Evolutionary conservation across 2,888 invertebrate genomes (phyloP).

Genomic region (Belgica antarctica): DNA sequence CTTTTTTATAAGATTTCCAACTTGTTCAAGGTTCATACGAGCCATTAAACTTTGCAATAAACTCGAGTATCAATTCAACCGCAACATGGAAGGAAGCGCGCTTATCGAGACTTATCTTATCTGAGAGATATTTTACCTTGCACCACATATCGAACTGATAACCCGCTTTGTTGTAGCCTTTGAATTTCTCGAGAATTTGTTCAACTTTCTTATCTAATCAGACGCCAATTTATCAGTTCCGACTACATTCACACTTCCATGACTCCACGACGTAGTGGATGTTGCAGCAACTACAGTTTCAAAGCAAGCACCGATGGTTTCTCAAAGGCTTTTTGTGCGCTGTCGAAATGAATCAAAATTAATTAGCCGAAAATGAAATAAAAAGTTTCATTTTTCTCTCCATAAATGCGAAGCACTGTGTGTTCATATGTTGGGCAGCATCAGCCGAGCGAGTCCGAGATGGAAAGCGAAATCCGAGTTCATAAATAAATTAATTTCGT

Average conservation of each 20-base stretch:
- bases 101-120: too few relatives aligned
- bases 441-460: constrained; percentile 7
- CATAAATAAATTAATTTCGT: constrained; percentile 19
- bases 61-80: too few relatives aligned
- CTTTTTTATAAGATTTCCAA: too few relatives aligned
- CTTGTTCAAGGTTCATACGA: too few relatives aligned
- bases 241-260: constrained; percentile 5
- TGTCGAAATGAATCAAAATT: constrained; percentile 28
- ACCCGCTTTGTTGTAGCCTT: background rate
- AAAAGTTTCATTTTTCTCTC: constrained; percentile 21
- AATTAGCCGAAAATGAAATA: constrained; percentile 4
- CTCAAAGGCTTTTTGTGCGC: background rate
- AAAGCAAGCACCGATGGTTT: too few relatives aligned
- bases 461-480: constrained; percentile 15
- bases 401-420: constrained; percentile 10
- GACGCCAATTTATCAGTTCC: background rate
- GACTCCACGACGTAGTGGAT: background rate
- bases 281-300: too few relatives aligned
- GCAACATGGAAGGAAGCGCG: too few relatives aligned
- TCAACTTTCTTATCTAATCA: constrained; percentile 6
- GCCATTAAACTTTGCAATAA: too few relatives aligned
- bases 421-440: background rate
- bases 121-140: background rate
- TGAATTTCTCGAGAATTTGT: background rate
- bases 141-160: background rate